Percentiles rank a stretch among this genome's conserved stretches.
These are phyloP conservation scores for Agrilus mali DNA, from an alignment of 2,888 invertebrate species.

Conservation along the genomic window DNA sequence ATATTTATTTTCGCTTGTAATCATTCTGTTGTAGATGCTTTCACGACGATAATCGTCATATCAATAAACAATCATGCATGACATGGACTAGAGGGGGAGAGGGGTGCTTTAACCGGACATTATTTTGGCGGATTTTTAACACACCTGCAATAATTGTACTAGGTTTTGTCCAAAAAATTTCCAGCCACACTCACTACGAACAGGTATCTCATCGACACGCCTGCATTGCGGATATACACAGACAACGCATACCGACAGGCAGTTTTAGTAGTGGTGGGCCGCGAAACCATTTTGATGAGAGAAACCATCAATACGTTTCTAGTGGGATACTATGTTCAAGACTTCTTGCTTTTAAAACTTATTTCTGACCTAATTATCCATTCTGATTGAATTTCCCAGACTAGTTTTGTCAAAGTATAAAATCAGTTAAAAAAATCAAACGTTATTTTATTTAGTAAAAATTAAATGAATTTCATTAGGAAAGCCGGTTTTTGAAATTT, in stretches of 20 bases:
- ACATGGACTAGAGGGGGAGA: slow-evolving; percentile 25
- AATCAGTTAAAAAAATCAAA: too few relatives aligned
- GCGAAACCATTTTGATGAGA: slow-evolving; percentile 35
- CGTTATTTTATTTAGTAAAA: too few relatives aligned
- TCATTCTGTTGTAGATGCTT: slow-evolving; percentile 10
- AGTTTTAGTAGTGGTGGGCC: slow-evolving; percentile 32
- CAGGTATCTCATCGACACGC: slow-evolving; percentile 32
- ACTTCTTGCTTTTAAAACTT: too few relatives aligned
- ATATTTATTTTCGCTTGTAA: slow-evolving; percentile 10
- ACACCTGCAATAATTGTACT: slow-evolving; percentile 23
- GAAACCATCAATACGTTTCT: slow-evolving; percentile 10
- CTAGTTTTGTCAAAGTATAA: too few relatives aligned
- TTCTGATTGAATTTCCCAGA: too few relatives aligned
- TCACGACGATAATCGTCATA: slow-evolving; percentile 20
- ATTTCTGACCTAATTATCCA: too few relatives aligned
- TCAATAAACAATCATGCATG: slow-evolving; percentile 24
- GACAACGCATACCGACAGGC: slow-evolving; percentile 34
- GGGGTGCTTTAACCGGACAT: slow-evolving; percentile 19
- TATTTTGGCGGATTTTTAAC: slow-evolving; percentile 22
- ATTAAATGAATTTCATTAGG: too few relatives aligned
- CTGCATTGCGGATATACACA: slow-evolving; percentile 37
- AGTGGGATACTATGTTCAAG: too few relatives aligned
- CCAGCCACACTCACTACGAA: slow-evolving; percentile 30
- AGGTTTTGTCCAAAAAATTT: slow-evolving; percentile 32
- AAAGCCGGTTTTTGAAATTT: too few relatives aligned